phyloP scores from a whole-genome alignment of 2,888 invertebrate genomes.

The Tetropium fuscum region DNA sequence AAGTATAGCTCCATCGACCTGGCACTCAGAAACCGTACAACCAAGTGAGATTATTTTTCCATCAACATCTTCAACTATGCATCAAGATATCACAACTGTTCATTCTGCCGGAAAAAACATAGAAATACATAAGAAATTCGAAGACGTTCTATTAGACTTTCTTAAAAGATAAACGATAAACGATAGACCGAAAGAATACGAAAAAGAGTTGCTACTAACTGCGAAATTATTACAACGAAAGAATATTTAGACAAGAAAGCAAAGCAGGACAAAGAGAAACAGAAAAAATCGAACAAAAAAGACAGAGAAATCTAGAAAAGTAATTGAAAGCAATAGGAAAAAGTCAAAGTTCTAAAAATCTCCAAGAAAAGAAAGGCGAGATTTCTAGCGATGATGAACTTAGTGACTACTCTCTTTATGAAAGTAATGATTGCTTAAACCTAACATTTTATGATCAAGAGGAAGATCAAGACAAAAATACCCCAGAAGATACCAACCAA shows the following conservation, averaged over 20 bases:
- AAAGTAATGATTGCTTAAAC: background rate
- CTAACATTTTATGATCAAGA: too few relatives aligned
- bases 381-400: background rate
- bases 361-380: background rate
- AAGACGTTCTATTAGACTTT: too few relatives aligned
- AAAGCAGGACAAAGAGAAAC: background rate
- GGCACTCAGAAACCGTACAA: background rate
- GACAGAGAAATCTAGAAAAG: too few relatives aligned
- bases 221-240: background rate
- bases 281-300: too few relatives aligned
- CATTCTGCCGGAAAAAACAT: too few relatives aligned
- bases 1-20: background rate
- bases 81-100: background rate
- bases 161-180: background rate
- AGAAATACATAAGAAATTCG: too few relatives aligned
- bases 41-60: background rate
- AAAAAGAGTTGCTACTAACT: background rate
- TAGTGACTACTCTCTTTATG: background rate
- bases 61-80: background rate
- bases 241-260: background rate
- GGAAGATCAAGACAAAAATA: too few relatives aligned
- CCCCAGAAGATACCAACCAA: too few relatives aligned
- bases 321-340: too few relatives aligned
- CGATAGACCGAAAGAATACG: background rate
- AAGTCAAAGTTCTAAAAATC: too few relatives aligned